These are phyloP conservation scores for Eupithecia insigniata DNA, from an alignment of 2,888 invertebrate species.

Conservation along the genomic window DNA sequence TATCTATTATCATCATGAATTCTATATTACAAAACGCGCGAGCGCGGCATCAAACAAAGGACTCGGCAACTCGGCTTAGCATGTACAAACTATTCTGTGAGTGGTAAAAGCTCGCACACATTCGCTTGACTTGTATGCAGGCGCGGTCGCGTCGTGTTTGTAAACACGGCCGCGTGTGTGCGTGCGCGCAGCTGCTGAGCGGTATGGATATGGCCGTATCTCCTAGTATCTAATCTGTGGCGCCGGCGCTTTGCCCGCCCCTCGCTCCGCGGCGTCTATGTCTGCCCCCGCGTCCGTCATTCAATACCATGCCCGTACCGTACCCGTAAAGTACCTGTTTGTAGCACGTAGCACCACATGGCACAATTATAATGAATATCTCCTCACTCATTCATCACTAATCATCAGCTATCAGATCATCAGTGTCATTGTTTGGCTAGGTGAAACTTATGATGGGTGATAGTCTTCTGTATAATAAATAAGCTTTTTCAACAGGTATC, in stretches of 20 bases:
- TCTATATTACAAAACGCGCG: constrained; percentile 9
- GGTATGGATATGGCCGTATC: neutral
- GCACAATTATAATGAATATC: neutral
- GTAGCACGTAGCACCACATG: constrained; percentile 5
- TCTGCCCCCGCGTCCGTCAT: constrained; percentile 15
- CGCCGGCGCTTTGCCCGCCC: neutral
- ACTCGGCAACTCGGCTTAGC: neutral
- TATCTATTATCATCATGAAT: neutral
- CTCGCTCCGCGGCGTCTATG: constrained; percentile 27
- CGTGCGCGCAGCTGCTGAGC: constrained; percentile 63
- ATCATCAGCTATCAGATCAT: neutral
- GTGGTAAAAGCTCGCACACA: constrained; percentile 8
- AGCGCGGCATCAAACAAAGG: constrained; percentile 1
- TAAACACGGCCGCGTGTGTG: constrained; percentile 54
- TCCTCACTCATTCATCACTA: too few relatives aligned
- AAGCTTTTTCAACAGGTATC: too few relatives aligned
- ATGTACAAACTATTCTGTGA: neutral
- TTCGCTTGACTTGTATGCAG: neutral
- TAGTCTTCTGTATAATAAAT: too few relatives aligned
- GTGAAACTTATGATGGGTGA: neutral
- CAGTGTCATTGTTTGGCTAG: neutral
- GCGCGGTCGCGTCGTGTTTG: constrained; percentile 44
- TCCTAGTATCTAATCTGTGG: neutral
- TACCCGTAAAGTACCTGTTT: neutral
- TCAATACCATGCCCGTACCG: neutral